Base-by-base conservation (phyloP, 2,797 vertebrate genomes). In the Tarsius wallacei region DNA sequence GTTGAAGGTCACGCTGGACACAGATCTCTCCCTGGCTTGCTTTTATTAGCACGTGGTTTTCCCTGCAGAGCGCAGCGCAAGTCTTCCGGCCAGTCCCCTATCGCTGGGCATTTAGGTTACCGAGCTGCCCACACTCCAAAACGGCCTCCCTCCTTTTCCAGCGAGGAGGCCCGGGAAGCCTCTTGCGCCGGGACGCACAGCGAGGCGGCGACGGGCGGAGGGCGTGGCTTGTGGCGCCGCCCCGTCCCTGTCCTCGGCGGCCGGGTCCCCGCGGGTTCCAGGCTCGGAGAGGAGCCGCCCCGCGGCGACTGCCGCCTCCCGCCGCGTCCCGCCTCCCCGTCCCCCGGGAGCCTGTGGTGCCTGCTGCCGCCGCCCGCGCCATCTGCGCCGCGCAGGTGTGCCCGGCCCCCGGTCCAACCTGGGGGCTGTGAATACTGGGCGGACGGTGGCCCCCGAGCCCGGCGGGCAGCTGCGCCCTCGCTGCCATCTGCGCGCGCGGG, bases 321-420 rank as follows among this genome's bases (percentile, higher is more conserved):
- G 47, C 61, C 66, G 24, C 6, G 22, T 61, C 31, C 80, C 21
- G 19, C 61, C 83, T 55, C 76, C 13, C 0, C 0, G 36, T 93
- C 90, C 97, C 95, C 9, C 24, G 85, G 96, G 77, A 36, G 49
- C 86, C 68, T 64, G 22, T 6, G 5, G 84, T 82, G 93, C 93
- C 97, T 88, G 94, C 87, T 51, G 2, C 61, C 77, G 78, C 96
- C 21, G 91, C 96, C 82, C 26, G 57, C 95, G 11, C 83, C 98
- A 98, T 98, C 98, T 98, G 98, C 66, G 63, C 80, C 16, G 96
- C 95, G 77, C 99, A 98, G 98, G 98, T 98, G 98, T 97, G 98
- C 92, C 49, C 89, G 15, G 81, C 24, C 5, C 7, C 92, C 96
- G 26, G 13, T 86, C 64, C 95, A 78, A 63, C 97, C 98, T 97